phyloP scores from a whole-genome alignment of 2,113 vertebrate species.

The Syngnathoides biaculeatus region DNA sequence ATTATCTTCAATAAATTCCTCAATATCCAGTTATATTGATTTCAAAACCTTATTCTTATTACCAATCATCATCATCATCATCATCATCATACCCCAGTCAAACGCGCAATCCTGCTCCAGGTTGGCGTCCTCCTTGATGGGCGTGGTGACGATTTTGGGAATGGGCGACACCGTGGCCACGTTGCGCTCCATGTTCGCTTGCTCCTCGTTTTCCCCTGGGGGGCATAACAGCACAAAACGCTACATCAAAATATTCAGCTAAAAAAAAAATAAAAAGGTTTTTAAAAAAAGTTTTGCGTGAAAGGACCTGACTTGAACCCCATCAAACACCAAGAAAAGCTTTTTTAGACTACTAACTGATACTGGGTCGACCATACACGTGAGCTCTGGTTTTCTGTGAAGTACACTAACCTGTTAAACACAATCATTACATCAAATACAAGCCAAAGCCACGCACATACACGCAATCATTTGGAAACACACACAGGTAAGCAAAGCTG shows the following conservation, averaged over 20 bases:
- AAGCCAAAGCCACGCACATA: too few species aligned
- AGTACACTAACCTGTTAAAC: too few species aligned
- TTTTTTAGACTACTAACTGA: neutral
- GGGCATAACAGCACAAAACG: neutral
- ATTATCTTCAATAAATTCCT: too few species aligned
- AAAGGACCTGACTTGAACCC: neutral
- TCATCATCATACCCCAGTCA: conserved; percentile 52
- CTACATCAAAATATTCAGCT: too few species aligned
- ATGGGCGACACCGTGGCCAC: conserved; percentile 57
- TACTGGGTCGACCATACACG: too few species aligned
- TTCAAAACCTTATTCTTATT: conserved; percentile 9
- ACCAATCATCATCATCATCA: too few species aligned
- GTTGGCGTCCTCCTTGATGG: conserved; percentile 66
- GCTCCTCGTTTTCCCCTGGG: conserved; percentile 40
- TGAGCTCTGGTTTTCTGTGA: too few species aligned
- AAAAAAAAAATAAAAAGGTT: neutral
- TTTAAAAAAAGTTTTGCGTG: neutral
- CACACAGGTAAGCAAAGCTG: neutral
- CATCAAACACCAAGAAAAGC: neutral
- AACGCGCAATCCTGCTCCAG: conserved; percentile 53
- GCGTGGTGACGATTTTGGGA: conserved; percentile 69
- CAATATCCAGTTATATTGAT: too few species aligned
- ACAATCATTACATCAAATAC: too few species aligned
- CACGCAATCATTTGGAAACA: neutral
- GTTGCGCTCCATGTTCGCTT: conserved; percentile 54